A percentile compares a stretch with the other conserved stretches of the same genome.
Evolutionary conservation across 1,140 invertebrate genomes (phyloP).

Genomic region (Elymnias hypermnestra): DNA sequence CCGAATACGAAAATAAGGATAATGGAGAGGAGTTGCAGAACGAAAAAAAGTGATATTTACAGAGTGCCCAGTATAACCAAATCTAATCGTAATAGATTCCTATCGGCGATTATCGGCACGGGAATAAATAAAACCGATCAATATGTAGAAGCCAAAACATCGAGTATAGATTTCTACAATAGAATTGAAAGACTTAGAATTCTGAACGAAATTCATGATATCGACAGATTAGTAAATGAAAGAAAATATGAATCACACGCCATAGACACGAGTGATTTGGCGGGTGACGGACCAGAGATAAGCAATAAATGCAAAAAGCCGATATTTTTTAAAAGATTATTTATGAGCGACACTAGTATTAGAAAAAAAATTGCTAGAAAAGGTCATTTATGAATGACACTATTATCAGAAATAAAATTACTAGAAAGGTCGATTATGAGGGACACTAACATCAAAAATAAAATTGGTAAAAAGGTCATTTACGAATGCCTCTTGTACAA

Average conservation of each 20-base stretch:
- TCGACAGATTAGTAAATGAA: neutral
- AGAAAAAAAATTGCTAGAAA: too few species aligned
- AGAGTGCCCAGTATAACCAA: neutral
- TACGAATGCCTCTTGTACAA: too few species aligned
- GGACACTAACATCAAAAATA: too few species aligned
- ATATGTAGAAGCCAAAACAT: neutral
- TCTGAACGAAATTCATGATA: neutral
- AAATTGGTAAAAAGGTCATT: too few species aligned
- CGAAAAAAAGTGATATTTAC: neutral
- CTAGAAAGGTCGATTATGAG: too few species aligned
- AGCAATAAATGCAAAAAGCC: neutral
- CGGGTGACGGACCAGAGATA: neutral
- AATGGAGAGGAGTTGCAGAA: neutral
- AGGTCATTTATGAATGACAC: too few species aligned
- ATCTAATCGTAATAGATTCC: neutral
- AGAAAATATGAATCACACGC: neutral
- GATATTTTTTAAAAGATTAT: neutral
- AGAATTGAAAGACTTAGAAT: neutral
- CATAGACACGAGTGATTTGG: neutral
- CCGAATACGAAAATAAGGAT: too few species aligned
- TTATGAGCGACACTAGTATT: neutral
- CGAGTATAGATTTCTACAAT: neutral
- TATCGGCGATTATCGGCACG: neutral
- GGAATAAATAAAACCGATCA: neutral
- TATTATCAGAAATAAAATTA: too few species aligned